Evolutionary conservation across 2,888 invertebrate genomes (phyloP).

Genomic region (Mythimna pallens): DNA sequence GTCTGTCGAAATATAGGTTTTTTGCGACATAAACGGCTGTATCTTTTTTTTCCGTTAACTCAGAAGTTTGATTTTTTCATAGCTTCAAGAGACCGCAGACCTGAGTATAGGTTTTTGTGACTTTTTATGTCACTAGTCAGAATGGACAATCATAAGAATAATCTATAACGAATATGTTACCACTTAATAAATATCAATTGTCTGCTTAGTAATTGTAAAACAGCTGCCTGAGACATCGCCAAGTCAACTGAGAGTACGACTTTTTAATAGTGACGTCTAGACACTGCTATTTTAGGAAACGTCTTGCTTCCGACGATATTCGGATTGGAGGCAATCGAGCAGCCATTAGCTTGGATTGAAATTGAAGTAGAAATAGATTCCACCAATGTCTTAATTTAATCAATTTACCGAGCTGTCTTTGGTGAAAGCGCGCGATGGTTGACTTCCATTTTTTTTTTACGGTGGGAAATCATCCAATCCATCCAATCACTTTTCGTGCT

Average conservation of each 20-base stretch:
- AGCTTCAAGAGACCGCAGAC: too few species aligned
- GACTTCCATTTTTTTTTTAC: neutral
- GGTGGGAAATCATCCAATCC: too few species aligned
- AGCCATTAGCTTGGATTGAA: slow-evolving; percentile 11
- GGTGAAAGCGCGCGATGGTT: neutral
- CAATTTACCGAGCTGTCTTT: neutral
- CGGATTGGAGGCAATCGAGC: slow-evolving; percentile 13
- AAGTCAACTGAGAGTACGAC: slow-evolving; percentile 13
- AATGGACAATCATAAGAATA: too few species aligned
- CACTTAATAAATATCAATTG: neutral
- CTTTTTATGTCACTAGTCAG: too few species aligned
- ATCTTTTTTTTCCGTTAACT: too few species aligned
- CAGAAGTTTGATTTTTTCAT: too few species aligned
- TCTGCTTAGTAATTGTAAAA: neutral
- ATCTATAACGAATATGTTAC: too few species aligned
- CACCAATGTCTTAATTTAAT: neutral
- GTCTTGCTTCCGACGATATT: slow-evolving; percentile 10
- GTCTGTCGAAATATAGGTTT: too few species aligned
- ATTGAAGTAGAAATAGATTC: slow-evolving; percentile 8
- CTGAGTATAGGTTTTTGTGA: too few species aligned
- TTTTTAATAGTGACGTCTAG: slow-evolving; percentile 31
- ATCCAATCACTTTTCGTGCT: too few species aligned
- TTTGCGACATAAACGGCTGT: too few species aligned
- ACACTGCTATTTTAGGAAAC: slow-evolving; percentile 16
- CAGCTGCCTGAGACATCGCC: neutral